These are phyloP conservation scores for Nycteola revayana DNA, from an alignment of 2,888 invertebrate species.

Conservation along the genomic window DNA sequence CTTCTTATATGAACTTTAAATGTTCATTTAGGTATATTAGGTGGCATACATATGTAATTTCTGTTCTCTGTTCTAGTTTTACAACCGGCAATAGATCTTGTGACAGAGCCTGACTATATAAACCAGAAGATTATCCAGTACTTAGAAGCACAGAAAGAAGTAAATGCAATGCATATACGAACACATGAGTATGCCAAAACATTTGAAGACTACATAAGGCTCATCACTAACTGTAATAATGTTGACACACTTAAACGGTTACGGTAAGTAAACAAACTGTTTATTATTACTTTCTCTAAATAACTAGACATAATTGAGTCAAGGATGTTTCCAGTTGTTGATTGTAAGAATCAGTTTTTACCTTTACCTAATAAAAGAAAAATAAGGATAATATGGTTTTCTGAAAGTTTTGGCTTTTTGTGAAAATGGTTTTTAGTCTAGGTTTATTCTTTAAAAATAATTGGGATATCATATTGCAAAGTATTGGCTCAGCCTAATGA, in stretches of 20 bases:
- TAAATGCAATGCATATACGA: slow-evolving; percentile 88
- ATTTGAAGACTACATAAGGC: slow-evolving; percentile 93
- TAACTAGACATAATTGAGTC: slow-evolving; percentile 19
- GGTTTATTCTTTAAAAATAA: too few species aligned
- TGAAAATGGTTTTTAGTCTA: too few species aligned
- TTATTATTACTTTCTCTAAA: slow-evolving; percentile 27
- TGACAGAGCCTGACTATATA: slow-evolving; percentile 95
- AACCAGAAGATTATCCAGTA: slow-evolving; percentile 93
- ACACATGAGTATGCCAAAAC: slow-evolving; percentile 94
- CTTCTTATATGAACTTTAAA: too few species aligned
- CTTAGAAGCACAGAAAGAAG: slow-evolving; percentile 90
- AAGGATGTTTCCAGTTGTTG: slow-evolving; percentile 16
- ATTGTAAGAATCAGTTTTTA: too few species aligned
- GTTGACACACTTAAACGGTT: slow-evolving; percentile 92
- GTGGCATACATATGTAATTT: background rate
- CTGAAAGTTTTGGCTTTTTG: too few species aligned
- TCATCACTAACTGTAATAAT: slow-evolving; percentile 91
- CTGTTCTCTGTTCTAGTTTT: slow-evolving; percentile 81
- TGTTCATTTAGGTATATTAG: background rate
- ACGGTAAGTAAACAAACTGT: slow-evolving; percentile 74
- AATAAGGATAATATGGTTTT: too few species aligned
- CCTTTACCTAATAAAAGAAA: too few species aligned
- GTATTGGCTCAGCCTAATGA: too few species aligned
- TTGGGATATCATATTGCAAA: too few species aligned
- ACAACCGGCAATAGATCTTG: slow-evolving; percentile 90